Evolutionary conservation across 1,140 invertebrate genomes (phyloP).

Genomic region (Eufriesea mexicana): DNA sequence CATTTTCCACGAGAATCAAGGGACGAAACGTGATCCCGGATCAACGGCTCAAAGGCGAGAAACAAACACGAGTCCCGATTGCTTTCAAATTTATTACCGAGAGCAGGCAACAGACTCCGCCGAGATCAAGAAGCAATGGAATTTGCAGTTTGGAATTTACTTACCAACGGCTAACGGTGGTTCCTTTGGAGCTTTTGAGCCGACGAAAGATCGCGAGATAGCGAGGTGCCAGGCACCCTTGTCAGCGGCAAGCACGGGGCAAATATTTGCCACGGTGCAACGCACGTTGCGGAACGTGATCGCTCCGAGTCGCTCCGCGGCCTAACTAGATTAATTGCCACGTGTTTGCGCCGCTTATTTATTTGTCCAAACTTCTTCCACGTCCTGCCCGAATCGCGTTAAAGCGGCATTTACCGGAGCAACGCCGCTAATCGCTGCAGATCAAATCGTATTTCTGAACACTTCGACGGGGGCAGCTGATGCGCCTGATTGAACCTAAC

Average conservation of each 20-base stretch:
- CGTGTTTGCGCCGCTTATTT: conserved; percentile 4
- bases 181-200: conserved; percentile 1
- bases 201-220: conserved; percentile 13
- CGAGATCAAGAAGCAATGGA: conserved; percentile 16
- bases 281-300: neutral
- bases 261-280: conserved; percentile 15
- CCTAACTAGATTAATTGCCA: conserved; percentile 6
- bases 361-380: neutral
- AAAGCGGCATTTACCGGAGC: neutral
- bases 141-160: conserved; percentile 4
- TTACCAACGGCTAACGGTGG: neutral
- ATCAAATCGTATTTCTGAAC: neutral
- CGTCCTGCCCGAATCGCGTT: neutral
- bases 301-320: no score
- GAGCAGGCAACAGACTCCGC: neutral
- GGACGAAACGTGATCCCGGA: neutral
- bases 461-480: no score
- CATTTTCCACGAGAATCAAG: neutral
- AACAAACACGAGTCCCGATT: neutral
- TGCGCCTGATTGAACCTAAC: no score
- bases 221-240: neutral
- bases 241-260: neutral
- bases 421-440: neutral
- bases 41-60: neutral
- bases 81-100: neutral